A percentile compares a stretch with the other conserved stretches of the same genome.
Evolutionary conservation across 2,888 invertebrate genomes (phyloP).

Genomic region (Hybos culiciformis): DNA sequence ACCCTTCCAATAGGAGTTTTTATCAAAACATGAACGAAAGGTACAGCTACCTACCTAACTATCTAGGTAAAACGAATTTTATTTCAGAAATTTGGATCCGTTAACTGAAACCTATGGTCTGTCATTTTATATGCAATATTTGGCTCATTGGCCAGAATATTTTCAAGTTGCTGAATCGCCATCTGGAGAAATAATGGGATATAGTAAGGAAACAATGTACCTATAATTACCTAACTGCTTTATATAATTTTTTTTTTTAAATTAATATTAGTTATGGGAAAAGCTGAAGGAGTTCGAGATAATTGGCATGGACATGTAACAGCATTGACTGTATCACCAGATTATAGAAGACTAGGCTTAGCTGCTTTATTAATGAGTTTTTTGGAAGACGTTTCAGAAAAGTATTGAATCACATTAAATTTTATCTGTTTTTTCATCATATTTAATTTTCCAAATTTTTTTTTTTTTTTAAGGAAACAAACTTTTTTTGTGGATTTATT

Average conservation of each 20-base stretch:
- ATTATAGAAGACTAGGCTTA: slow-evolving; percentile 80
- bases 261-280: slow-evolving; percentile 83
- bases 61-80: slow-evolving; percentile 8
- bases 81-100: slow-evolving; percentile 84
- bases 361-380: slow-evolving; percentile 89
- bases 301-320: slow-evolving; percentile 99
- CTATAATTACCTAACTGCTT: no score
- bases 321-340: slow-evolving; percentile 90
- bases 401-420: slow-evolving; percentile 40
- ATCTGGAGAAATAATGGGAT: slow-evolving; percentile 95
- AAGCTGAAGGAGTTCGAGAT: slow-evolving; percentile 89
- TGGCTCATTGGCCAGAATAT: slow-evolving; percentile 98
- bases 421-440: no score
- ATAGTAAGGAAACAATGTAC: slow-evolving; percentile 56
- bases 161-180: slow-evolving; percentile 93
- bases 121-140: slow-evolving; percentile 93
- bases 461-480: slow-evolving; percentile 71
- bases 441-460: slow-evolving; percentile 6
- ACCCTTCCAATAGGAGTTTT: no score
- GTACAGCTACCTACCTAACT: not conserved
- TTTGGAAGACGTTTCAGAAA: slow-evolving; percentile 91
- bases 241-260: not conserved
- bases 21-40: not conserved
- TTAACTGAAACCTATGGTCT: slow-evolving; percentile 93
- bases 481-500: slow-evolving; percentile 97